phyloP scores from a whole-genome alignment of 1,140 invertebrate genomes.

The Bombus confusus region DNA sequence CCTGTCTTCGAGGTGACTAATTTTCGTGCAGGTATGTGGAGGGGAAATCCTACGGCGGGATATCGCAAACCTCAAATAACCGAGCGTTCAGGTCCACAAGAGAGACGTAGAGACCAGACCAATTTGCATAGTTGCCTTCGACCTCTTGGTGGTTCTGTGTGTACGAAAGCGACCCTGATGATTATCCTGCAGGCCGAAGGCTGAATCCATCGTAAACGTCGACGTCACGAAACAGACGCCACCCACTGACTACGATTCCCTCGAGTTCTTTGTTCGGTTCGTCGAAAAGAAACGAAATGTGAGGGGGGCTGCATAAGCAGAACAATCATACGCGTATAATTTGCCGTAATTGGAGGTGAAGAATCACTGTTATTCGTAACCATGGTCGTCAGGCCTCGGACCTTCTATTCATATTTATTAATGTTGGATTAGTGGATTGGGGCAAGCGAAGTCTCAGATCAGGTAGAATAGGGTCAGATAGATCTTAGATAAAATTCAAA shows the following conservation, averaged over 20 bases:
- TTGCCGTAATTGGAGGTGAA: conserved; percentile 29
- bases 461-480: too few species aligned
- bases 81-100: neutral
- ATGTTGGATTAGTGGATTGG: too few species aligned
- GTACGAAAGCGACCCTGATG: conserved; percentile 41
- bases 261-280: conserved; percentile 36
- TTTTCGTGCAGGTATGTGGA: conserved; percentile 10
- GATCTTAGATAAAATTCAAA: neutral
- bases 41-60: conserved; percentile 11
- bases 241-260: conserved; percentile 37
- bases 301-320: neutral
- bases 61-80: conserved; percentile 6
- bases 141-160: conserved; percentile 35
- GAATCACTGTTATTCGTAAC: conserved; percentile 23
- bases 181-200: conserved; percentile 50
- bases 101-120: conserved; percentile 6
- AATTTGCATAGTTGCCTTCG: conserved; percentile 54
- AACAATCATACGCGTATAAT: conserved; percentile 38
- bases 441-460: too few species aligned
- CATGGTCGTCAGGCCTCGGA: neutral
- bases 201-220: conserved; percentile 45
- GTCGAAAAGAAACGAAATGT: neutral
- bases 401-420: neutral
- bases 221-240: conserved; percentile 45
- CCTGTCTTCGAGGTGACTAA: conserved; percentile 48